phyloP scores from a whole-genome alignment of 2,888 invertebrate species.

The Plemyria rubiginata region DNA sequence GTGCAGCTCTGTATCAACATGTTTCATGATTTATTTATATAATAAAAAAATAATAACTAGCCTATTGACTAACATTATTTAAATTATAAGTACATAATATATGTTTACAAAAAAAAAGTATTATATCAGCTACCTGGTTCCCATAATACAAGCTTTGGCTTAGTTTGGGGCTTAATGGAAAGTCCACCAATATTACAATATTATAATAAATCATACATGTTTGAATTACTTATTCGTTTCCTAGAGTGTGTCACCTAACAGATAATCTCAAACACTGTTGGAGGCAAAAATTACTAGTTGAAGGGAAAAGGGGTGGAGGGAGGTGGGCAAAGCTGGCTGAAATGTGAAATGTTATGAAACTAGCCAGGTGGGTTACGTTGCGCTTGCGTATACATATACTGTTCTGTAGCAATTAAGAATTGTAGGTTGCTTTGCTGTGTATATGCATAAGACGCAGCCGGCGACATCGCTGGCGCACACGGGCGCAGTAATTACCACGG shows the following conservation, averaged over 20 bases:
- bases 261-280: neutral
- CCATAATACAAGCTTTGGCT: too few species aligned
- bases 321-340: neutral
- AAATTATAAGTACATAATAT: too few species aligned
- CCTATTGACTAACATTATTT: too few species aligned
- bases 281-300: neutral
- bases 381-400: constrained; percentile 19
- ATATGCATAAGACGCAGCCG: constrained; percentile 48
- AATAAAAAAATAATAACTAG: too few species aligned
- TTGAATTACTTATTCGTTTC: neutral
- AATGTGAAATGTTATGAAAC: too few species aligned
- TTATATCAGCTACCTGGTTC: too few species aligned
- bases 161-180: too few species aligned
- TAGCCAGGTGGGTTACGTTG: constrained; percentile 8
- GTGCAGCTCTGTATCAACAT: neutral
- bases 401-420: constrained; percentile 51
- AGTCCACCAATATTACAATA: too few species aligned
- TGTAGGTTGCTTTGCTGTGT: constrained; percentile 31
- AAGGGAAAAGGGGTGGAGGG: neutral
- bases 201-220: too few species aligned
- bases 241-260: neutral
- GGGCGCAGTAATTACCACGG: constrained; percentile 78
- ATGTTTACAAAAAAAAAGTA: too few species aligned
- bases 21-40: too few species aligned
- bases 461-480: constrained; percentile 81